Evolutionary conservation across 2,888 invertebrate species (phyloP), one percentile per base, ranked within the genome.

Genomic region (Nemotelus pantherinus): DNA sequence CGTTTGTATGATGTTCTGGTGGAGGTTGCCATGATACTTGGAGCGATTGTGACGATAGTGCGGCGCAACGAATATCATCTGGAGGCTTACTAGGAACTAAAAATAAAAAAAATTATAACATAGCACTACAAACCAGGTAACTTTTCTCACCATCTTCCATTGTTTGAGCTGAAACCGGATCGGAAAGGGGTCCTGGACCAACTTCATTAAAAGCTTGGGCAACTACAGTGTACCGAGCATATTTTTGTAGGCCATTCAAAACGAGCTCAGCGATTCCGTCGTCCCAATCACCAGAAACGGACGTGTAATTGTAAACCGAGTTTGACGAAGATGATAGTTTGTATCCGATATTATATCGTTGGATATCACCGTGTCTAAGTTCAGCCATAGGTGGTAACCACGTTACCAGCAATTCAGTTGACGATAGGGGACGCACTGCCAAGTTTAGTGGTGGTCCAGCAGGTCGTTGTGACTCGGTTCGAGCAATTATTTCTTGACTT

Each of bases 21-120:
- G 94, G 93, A 10, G 93, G 93, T 80, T 93, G 92, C 95, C 95
- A 95, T 71, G 93, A 92, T 41, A 95, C 91, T 88, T 93, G 93
- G 77, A 95, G 87, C 5, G 93, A 93, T 83, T 93, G 92, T 0
- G 94, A 93, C 45, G 93, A 92, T 65, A 94, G 85, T 0, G 94
- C 91, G 0, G 91, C 91, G 83, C 94, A 94, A 78, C 93, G 89
- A 25, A 95, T 91, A 83, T 93, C 93, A 85, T 92, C 92, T 0
- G 94, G 94, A n/a, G 94, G 90, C 83, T 91, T 90, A 83, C 93
- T 93, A 63, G 95, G 95, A 67, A 94, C 94, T 95, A 83, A 4
- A 53, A 43, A 48, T 44, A 76, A 63, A 64, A n/a, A 50, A 71
- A 10, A 55, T 67, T 2, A n/a, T 9, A 45, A 3, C 2, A 39